Base-by-base conservation (phyloP, 2,888 invertebrate species). In the Andrena minutula region DNA sequence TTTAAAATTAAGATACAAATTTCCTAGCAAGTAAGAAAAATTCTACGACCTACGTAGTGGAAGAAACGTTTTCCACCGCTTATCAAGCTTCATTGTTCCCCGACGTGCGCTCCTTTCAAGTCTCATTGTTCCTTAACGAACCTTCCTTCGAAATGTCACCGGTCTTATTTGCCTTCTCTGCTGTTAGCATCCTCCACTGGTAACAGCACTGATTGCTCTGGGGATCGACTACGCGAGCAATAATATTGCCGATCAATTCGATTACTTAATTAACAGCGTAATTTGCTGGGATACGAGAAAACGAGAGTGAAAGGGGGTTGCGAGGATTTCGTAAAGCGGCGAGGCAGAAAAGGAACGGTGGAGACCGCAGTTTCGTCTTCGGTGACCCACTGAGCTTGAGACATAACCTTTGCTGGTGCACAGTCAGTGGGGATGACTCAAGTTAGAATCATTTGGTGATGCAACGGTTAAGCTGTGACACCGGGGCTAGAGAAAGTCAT, bases 311-410 rank as follows among this genome's bases (percentile, higher is more conserved):
- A 35, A 64, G 30, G 70, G 69, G 41, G 23, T 51, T 23, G n/a
- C 5, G 3, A 47, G 35, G 49, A 41, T 79, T 79, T 77, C 53
- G 76, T 41, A 75, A 72, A 28, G 16, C 7, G 56, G 26, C 35
- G 61, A 26, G 49, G 26, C 30, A 47, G 30, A 71, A 63, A 70
- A 65, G 72, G 60, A 30, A 20, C 20, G 30, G 30, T 63, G 26
- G 58, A 66, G n/a, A 60, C 26, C 28, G 64, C 20, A 65, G 75
- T 84, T 84, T 85, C 74, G 68, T 88, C 65, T 53, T 82, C 82
- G 78, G 82, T 92, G 93, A 93, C 93, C 93, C 76, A 94, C 88
- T 93, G 93, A 92, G 93, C 93, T 94, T 93, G 93, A 92, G 91
- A 91, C 93, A 89, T 92, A 93, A 94, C 93, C 93, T 93, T 93